phyloP scores from a whole-genome alignment of 2,113 vertebrate genomes.

The Vireo altiloquus region DNA sequence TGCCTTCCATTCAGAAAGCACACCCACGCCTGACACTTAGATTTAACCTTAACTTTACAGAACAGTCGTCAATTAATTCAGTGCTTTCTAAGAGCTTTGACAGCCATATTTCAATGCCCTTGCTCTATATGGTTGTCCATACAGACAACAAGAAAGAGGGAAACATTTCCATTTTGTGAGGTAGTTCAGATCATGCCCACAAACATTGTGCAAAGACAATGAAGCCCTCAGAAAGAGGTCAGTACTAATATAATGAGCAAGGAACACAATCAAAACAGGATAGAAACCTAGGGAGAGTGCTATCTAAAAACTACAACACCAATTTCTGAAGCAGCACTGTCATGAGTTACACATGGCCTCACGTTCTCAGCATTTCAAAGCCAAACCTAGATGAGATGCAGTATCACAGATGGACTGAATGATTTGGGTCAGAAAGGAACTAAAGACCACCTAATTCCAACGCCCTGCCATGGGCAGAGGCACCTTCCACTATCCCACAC shows the following conservation, averaged over 20 bases:
- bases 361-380: fast-evolving
- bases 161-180: not conserved
- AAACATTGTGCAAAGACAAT: fast-evolving
- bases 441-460: fast-evolving
- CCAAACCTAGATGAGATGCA: fast-evolving
- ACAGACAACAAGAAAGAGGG: not conserved
- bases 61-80: not conserved
- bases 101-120: not conserved
- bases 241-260: fast-evolving
- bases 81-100: not conserved
- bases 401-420: not conserved
- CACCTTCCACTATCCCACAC: fast-evolving
- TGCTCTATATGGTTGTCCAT: fast-evolving
- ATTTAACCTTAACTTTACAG: not conserved
- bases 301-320: not conserved
- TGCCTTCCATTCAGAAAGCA: not conserved
- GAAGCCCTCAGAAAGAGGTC: not conserved
- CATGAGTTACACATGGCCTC: fast-evolving
- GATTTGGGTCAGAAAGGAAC: fast-evolving
- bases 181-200: not conserved
- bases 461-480: fast-evolving
- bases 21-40: not conserved
- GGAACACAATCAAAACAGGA: not conserved
- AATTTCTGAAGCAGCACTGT: fast-evolving
- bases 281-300: not conserved